These are phyloP conservation scores for Drosophila ustulata DNA, from an alignment of 2,888 invertebrate species.

Conservation along the genomic window DNA sequence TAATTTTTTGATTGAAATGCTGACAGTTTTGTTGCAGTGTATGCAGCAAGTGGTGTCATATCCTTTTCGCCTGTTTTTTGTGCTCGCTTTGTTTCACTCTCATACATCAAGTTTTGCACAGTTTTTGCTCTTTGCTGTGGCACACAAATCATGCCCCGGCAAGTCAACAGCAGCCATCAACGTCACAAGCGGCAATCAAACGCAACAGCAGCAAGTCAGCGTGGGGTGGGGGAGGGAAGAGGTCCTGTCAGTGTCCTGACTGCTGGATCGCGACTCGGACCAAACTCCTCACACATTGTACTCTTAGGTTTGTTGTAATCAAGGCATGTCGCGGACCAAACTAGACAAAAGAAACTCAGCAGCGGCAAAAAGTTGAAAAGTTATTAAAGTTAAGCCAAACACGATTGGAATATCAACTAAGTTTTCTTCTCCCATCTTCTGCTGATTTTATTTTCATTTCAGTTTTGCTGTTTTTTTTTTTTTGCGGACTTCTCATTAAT, in stretches of 20 bases:
- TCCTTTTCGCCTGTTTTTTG: slow-evolving; percentile 32
- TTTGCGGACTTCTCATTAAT: slow-evolving; percentile 37
- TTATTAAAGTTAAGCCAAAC: slow-evolving; percentile 79
- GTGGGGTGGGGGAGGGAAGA: no score
- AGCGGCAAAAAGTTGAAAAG: slow-evolving; percentile 72
- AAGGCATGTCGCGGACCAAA: slow-evolving; percentile 64
- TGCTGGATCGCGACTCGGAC: slow-evolving; percentile 18
- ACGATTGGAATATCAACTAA: slow-evolving; percentile 73
- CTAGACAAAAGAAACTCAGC: slow-evolving; percentile 62
- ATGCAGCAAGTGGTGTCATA: slow-evolving; percentile 29
- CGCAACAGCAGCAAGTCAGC: slow-evolving; percentile 7
- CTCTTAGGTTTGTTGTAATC: slow-evolving; percentile 62
- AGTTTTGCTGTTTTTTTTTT: background rate
- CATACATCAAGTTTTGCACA: slow-evolving; percentile 44
- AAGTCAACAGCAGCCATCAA: slow-evolving; percentile 59
- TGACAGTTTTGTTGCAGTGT: slow-evolving; percentile 28
- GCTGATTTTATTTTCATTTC: background rate
- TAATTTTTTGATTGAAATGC: background rate
- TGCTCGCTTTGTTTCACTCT: slow-evolving; percentile 5
- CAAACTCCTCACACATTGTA: slow-evolving; percentile 45
- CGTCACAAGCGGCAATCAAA: slow-evolving; percentile 71
- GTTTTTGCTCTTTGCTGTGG: slow-evolving; percentile 30
- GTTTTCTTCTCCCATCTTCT: slow-evolving; percentile 20
- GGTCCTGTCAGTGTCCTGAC: slow-evolving; percentile 12
- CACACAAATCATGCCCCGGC: slow-evolving; percentile 66